These are phyloP conservation scores for Brachyptera putata DNA, from an alignment of 2,888 invertebrate species.

Conservation along the genomic window DNA sequence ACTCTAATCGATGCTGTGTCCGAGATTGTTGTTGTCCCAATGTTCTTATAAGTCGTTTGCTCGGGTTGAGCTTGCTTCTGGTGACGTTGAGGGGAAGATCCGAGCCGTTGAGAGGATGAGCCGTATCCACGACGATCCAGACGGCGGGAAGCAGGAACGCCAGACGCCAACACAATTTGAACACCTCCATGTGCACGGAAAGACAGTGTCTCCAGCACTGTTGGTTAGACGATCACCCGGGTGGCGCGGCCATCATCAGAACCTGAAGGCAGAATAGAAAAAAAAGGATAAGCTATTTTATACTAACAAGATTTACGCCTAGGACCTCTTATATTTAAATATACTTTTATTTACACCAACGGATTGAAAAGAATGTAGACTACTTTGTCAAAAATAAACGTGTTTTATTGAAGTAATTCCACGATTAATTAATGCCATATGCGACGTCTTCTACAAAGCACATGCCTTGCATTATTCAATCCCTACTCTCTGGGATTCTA, in stretches of 20 bases:
- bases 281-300: background rate
- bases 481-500: background rate
- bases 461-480: background rate
- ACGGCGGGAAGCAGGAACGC: slow-evolving; percentile 10
- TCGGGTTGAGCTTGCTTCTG: background rate
- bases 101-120: background rate
- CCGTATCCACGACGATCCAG: background rate
- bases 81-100: background rate
- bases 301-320: background rate
- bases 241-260: background rate
- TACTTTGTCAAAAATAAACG: slow-evolving; percentile 4
- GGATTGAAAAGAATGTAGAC: background rate
- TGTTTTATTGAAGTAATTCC: background rate
- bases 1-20: slow-evolving; percentile 50
- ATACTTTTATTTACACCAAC: background rate
- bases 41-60: slow-evolving; percentile 1
- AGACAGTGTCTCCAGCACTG: background rate
- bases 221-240: background rate
- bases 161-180: background rate
- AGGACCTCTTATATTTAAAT: background rate
- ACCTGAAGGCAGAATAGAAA: slow-evolving; percentile 2
- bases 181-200: slow-evolving; percentile 12
- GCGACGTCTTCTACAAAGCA: too few species aligned
- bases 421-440: background rate
- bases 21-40: slow-evolving; percentile 2